A percentile compares a stretch with the other conserved stretches of the same genome.
Evolutionary conservation across 2,113 vertebrate species (phyloP).

Genomic region (Setophaga kirtlandii): DNA sequence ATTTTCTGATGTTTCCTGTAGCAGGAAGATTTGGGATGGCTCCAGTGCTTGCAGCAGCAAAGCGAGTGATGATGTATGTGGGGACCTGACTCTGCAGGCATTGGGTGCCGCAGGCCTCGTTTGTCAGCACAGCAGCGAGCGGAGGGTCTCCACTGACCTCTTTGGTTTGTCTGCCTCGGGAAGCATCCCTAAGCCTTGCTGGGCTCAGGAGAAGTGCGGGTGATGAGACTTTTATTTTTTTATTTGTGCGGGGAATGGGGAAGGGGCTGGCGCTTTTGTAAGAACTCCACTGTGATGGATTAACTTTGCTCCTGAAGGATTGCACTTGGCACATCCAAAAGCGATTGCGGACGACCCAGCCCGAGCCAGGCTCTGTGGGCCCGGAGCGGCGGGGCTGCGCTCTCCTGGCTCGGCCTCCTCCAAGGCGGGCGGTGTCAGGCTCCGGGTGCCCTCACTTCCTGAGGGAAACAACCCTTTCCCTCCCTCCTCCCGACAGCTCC

Average conservation of each 20-base stretch:
- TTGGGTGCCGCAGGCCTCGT: neutral
- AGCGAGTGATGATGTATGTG: neutral
- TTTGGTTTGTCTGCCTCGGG: neutral
- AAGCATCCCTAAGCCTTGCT: neutral
- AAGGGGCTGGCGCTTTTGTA: neutral
- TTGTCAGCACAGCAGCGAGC: neutral
- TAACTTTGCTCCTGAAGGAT: neutral
- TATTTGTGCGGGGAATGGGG: neutral
- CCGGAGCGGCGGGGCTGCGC: fast-evolving
- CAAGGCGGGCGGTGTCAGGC: fast-evolving
- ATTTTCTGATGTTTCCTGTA: neutral
- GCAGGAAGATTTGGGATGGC: neutral
- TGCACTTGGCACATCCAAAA: fast-evolving
- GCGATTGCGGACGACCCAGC: fast-evolving
- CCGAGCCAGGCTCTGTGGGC: neutral
- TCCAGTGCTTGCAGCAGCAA: neutral
- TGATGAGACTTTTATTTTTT: neutral
- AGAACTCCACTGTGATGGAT: neutral
- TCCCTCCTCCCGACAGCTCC: neutral
- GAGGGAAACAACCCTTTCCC: neutral
- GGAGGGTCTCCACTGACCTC: fast-evolving
- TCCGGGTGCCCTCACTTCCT: neutral
- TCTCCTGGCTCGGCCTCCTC: neutral
- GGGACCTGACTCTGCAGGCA: neutral
- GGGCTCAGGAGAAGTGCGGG: neutral